A percentile compares a stretch with the other conserved stretches of the same genome.
phyloP scores from a whole-genome alignment of 2,797 vertebrate genomes.

The Yasuhikotakia modesta region DNA sequence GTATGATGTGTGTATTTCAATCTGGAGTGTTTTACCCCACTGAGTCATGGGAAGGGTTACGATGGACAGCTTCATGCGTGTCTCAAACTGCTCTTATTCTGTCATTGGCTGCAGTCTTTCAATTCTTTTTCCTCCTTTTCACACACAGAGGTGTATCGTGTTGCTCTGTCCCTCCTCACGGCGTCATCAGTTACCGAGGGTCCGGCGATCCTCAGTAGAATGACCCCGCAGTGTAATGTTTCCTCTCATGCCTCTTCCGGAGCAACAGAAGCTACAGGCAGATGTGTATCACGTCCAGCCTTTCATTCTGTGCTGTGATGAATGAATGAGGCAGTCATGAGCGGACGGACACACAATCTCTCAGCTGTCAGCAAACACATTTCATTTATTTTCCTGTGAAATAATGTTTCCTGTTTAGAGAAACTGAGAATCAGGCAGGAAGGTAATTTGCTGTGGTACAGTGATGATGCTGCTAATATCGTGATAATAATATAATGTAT shows the following conservation, averaged over 20 bases:
- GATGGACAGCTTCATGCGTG: too few species aligned
- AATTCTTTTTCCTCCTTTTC: background rate
- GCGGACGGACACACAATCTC: background rate
- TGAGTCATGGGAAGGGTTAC: too few species aligned
- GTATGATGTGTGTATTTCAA: too few species aligned
- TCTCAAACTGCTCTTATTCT: too few species aligned
- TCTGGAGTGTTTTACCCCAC: too few species aligned
- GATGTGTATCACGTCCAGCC: slow-evolving; percentile 33
- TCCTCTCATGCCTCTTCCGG: background rate
- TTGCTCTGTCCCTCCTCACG: background rate
- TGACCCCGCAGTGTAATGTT: slow-evolving; percentile 7
- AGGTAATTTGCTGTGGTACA: too few species aligned
- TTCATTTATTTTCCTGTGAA: slow-evolving; percentile 33
- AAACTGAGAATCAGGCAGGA: too few species aligned
- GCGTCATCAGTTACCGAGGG: background rate
- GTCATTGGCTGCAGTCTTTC: background rate
- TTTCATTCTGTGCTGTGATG: slow-evolving; percentile 7
- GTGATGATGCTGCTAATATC: too few species aligned
- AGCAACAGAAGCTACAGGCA: slow-evolving; percentile 20
- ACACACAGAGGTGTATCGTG: background rate
- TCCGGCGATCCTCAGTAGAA: background rate
- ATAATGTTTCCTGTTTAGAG: too few species aligned
- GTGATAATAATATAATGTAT: too few species aligned
- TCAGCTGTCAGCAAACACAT: background rate
- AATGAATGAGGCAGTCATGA: slow-evolving; percentile 48